These are phyloP conservation scores for Cariama cristata DNA, from an alignment of 2,113 vertebrate genomes.

Conservation along the genomic window DNA sequence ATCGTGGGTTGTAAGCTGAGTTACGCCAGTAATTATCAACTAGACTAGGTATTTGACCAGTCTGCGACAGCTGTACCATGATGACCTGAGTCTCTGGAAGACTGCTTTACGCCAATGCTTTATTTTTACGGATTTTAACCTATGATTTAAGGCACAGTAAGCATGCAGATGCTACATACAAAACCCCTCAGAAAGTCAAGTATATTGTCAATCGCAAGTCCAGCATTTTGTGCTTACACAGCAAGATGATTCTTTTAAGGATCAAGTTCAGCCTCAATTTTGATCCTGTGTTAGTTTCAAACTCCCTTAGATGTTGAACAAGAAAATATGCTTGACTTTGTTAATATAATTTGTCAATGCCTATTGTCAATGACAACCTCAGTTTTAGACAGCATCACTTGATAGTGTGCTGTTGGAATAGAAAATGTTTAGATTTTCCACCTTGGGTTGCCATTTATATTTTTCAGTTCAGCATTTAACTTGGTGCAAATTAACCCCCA, in stretches of 20 bases:
- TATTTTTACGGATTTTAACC: not conserved
- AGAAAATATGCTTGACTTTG: not conserved
- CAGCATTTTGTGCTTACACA: not conserved
- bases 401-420: not conserved
- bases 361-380: not conserved
- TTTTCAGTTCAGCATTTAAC: not conserved
- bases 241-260: not conserved
- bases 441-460: not conserved
- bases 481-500: not conserved
- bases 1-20: not conserved
- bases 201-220: not conserved
- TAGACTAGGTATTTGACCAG: not conserved
- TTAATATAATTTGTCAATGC: not conserved
- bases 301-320: not conserved
- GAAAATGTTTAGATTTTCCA: not conserved
- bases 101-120: not conserved
- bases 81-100: not conserved
- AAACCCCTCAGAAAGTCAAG: not conserved
- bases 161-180: not conserved
- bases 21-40: not conserved
- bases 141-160: not conserved
- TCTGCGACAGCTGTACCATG: not conserved
- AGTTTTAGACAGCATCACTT: not conserved
- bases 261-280: not conserved
- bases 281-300: not conserved